Evolutionary conservation across 2,888 invertebrate genomes (phyloP), one percentile per base, ranked within the genome.

Genomic region (Drosophila recens): DNA sequence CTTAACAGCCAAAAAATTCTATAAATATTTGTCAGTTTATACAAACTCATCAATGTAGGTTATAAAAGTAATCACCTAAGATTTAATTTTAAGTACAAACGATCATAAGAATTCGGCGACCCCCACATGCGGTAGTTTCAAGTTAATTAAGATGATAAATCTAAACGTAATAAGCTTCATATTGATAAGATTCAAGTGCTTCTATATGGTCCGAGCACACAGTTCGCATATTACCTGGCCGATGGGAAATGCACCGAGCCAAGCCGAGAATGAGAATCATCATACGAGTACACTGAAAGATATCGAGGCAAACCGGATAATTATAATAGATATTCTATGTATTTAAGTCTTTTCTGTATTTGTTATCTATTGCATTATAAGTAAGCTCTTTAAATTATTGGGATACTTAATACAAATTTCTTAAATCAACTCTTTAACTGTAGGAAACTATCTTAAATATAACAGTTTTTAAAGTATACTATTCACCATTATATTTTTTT

Each of bases 31-130:
- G n/a, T 40, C n/a, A n/a, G n/a, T n/a, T n/a, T n/a, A n/a, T n/a
- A n/a, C n/a, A n/a, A n/a, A n/a, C n/a, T 49, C 49, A 66, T 58
- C 20, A 42, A 23, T 38, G 13, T 5, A 58, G 52, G 6, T n/a
- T 30, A 62, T 71, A 58, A 75, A 71, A 61, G 15, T 67, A 71
- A 67, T 57, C 67, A 62, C 51, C 49, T 43, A 8, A 48, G 71
- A 71, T 71, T 75, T 67, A 58, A 67, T 67, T 67, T 72, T 71
- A 59, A 71, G 80, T 78, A 52, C 71, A 72, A 52, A 62, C 45
- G 27, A 61, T 72, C 56, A 53, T 71, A 65, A 65, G 70, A 34
- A 38, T 43, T 61, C 27, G 43, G 40, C 49, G 61, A 42, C 56
- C 54, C 57, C 57, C 43, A 46, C 56, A 59, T 8, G 36, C 58